Conservation (phyloP, 1,140 invertebrate species). For the Drosophila arizonae region DNA sequence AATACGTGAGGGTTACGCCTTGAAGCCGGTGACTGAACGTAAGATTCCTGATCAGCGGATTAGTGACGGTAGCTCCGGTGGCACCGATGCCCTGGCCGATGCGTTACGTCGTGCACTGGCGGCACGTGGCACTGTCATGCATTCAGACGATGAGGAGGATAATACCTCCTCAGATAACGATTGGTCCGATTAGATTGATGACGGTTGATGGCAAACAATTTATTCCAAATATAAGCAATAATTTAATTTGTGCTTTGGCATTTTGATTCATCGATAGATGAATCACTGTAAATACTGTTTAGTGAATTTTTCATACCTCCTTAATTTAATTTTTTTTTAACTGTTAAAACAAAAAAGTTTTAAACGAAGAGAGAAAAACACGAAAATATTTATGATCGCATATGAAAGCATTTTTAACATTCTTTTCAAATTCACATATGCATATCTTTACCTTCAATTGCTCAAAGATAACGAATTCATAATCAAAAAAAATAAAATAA, state of each 20-base stretch:
- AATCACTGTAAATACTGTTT: constrained; percentile 72
- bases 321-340: constrained; percentile 65
- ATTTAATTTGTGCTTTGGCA: constrained; percentile 74
- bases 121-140: constrained; percentile 67
- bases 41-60: constrained; percentile 62
- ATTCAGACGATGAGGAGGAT: constrained; percentile 79
- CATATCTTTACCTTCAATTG: constrained; percentile 52
- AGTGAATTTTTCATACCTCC: constrained; percentile 76
- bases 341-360: constrained; percentile 37
- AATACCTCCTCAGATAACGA: constrained; percentile 72
- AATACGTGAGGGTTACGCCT: constrained; percentile 90
- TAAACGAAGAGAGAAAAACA: constrained; percentile 2
- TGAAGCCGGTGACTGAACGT: constrained; percentile 85
- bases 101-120: constrained; percentile 73
- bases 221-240: constrained; percentile 78
- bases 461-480: constrained; percentile 48
- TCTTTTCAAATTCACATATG: constrained; percentile 46
- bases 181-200: constrained; percentile 75
- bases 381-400: constrained; percentile 14
- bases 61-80: constrained; percentile 59
- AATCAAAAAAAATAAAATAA: constrained; percentile 20
- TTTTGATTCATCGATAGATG: constrained; percentile 69
- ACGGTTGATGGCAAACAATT: constrained; percentile 16
- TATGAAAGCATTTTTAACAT: constrained; percentile 26
- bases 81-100: constrained; percentile 78